These are phyloP conservation scores for Ardeotis arabs DNA, from an alignment of 2,113 vertebrate species.

Conservation along the genomic window DNA sequence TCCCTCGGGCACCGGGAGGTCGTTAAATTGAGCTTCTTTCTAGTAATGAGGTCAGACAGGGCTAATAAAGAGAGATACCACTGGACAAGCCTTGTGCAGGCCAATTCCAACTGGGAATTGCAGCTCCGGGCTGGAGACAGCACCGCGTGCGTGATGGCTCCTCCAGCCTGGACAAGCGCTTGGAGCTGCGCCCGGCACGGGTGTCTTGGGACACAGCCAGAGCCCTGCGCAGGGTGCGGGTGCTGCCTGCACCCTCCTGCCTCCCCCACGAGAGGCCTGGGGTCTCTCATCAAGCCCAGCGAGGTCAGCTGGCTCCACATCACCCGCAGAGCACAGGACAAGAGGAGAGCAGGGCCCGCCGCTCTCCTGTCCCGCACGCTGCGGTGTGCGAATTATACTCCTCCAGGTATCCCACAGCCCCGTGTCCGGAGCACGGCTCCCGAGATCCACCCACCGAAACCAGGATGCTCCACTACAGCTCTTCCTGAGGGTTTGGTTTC, in stretches of 20 bases:
- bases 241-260: background rate
- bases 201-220: accelerated
- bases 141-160: accelerated
- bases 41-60: slow-evolving; percentile 69
- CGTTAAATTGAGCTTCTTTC: slow-evolving; percentile 48
- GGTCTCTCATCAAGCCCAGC: accelerated
- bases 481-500: slow-evolving; percentile 10
- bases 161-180: background rate
- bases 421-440: background rate
- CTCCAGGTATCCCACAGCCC: background rate
- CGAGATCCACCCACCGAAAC: background rate
- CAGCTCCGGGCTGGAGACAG: background rate
- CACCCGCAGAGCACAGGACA: background rate
- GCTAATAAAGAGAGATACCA: slow-evolving; percentile 68
- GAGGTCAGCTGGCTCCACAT: background rate
- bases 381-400: background rate
- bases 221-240: background rate
- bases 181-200: background rate
- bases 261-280: accelerated
- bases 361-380: accelerated
- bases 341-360: background rate
- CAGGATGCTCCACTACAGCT: background rate
- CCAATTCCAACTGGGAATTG: slow-evolving; percentile 34
- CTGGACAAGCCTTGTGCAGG: background rate
- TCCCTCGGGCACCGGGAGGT: slow-evolving; percentile 33